Percentiles rank a stretch among this genome's conserved stretches.
Evolutionary conservation across 2,113 vertebrate species (phyloP).

Genomic region (Erythrolamprus reginae): DNA sequence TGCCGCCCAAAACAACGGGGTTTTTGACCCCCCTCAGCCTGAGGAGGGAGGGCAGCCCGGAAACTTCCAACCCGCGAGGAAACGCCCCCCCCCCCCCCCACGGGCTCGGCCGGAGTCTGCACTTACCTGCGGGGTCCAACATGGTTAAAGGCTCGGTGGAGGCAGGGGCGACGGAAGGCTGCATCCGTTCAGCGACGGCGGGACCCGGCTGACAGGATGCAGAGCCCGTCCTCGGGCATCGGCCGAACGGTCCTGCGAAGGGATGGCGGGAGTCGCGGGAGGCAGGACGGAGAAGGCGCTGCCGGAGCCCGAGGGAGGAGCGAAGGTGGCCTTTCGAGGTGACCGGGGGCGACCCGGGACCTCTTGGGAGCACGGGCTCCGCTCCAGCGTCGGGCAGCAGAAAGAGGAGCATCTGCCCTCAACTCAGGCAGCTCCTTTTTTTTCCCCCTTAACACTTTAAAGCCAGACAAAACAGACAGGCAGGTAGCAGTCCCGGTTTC

Average conservation of each 20-base stretch:
- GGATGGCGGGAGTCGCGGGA: not conserved
- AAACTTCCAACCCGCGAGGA: not conserved
- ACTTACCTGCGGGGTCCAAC: slow-evolving; percentile 63
- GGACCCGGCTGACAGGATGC: not conserved
- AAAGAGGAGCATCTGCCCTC: not conserved
- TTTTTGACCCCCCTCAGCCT: not conserved
- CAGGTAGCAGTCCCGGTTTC: not conserved
- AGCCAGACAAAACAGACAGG: not conserved
- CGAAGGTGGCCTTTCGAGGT: not conserved
- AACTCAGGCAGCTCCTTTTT: not conserved
- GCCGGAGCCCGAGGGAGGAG: slow-evolving; percentile 18
- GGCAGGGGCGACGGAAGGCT: not conserved
- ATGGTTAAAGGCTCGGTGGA: slow-evolving; percentile 44
- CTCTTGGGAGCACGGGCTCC: not conserved
- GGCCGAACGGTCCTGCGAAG: not conserved
- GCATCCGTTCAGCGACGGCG: slow-evolving; percentile 14
- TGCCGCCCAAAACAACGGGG: not conserved
- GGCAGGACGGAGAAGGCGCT: not conserved
- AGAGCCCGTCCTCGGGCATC: not conserved
- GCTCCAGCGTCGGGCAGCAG: not conserved
- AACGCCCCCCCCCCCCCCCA: not conserved
- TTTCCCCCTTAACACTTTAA: not conserved
- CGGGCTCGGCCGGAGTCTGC: too few species aligned
- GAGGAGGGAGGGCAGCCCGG: not conserved
- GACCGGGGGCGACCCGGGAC: not conserved